Base-by-base conservation (phyloP, 2,888 invertebrate genomes). In the Hirtodrosophila duncani region DNA sequence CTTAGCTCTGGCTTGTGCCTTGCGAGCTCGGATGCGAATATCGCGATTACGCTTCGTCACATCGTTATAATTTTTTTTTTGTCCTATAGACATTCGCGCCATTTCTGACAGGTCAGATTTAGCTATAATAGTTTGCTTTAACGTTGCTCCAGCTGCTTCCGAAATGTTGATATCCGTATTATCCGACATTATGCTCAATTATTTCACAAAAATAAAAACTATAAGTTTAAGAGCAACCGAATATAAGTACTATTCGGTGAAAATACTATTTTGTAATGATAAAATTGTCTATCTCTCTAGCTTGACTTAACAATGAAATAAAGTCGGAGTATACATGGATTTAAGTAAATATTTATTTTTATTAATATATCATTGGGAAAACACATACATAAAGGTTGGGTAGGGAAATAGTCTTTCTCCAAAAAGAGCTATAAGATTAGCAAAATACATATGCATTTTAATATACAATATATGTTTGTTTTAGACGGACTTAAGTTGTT, bases 351-450 rank as follows among this genome's bases (percentile, higher is more conserved):
- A 14, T 36, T 20, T 17, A 30, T 60, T 44, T 61, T 56, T 52
- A 57, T 51, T 61, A 61, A 53, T 67, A 67, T 61, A 33, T 71
- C 52, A 68, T 52, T 51, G 52, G 41, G 49, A 77, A 71, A n/a
- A n/a, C n/a, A 77, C 72, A 68, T 63, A 33, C 24, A 60, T 51
- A 20, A 14, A 21, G 20, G 38, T 27, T 11, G 17, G 3, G 10
- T 17, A 9, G 31, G 3, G 8, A 7, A 16, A 13, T n/a, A 21
- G 14, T 42, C 34, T 36, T 37, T 77, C 74, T 74, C 74, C 80
- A 74, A 74, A 71, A 80, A 68, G 74, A 74, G 81, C 58, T 59
- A 78, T 59, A 77, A 63, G 43, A 63, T 51, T 80, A 80, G 74
- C 74, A 74, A 74, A 80, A 74, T 80, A 80, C 69, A 53, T 68